Evolutionary conservation across 1,140 invertebrate species (phyloP).

Genomic region (Caenorhabditis inopinata): DNA sequence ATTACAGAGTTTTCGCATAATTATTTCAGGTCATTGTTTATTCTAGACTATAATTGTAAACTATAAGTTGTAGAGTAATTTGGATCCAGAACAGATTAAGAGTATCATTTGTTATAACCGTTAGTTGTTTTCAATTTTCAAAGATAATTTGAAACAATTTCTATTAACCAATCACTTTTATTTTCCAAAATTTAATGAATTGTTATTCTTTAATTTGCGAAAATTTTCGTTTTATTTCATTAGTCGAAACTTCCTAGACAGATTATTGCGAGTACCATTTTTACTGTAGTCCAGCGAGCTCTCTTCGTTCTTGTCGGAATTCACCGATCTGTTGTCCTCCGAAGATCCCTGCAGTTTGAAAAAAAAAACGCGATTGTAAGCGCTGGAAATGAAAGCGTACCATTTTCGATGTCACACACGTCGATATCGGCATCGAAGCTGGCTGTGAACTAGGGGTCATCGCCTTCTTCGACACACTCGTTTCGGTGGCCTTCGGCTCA

Average conservation of each 20-base stretch:
- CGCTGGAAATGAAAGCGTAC: not conserved
- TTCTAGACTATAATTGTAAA: not conserved
- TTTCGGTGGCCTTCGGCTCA: not conserved
- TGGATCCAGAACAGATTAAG: not conserved
- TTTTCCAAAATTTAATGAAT: no score
- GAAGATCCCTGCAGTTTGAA: not conserved
- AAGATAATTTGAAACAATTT: no score
- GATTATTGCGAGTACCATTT: not conserved
- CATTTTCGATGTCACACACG: not conserved
- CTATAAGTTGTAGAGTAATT: slow-evolving; percentile 15
- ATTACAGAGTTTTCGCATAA: not conserved
- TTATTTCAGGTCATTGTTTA: not conserved
- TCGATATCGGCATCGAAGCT: not conserved
- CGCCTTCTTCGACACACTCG: not conserved
- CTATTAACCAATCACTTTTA: no score
- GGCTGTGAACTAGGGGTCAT: not conserved
- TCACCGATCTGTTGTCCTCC: not conserved
- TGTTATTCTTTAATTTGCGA: no score
- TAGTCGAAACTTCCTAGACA: no score
- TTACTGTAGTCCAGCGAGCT: not conserved
- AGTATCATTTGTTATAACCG: not conserved
- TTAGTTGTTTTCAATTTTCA: not conserved
- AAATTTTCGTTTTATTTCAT: no score
- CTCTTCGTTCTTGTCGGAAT: not conserved
- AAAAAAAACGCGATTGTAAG: not conserved